phyloP scores from a whole-genome alignment of 1,140 invertebrate species.

The Campoletis sonorensis region DNA sequence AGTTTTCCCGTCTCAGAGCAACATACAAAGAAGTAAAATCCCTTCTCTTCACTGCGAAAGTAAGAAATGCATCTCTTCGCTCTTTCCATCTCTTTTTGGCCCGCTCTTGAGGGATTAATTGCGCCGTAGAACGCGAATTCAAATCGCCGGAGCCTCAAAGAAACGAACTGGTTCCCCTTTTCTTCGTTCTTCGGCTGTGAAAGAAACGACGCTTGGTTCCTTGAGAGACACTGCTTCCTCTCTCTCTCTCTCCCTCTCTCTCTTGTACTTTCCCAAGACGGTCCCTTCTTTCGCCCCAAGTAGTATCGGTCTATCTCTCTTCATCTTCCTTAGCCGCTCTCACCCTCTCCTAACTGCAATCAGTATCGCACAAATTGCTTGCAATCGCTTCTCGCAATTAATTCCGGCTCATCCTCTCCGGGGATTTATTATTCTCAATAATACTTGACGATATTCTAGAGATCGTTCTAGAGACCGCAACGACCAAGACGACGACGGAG shows the following conservation, averaged over 20 bases:
- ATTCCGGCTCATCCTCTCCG: constrained; percentile 48
- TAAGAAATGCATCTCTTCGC: constrained; percentile 61
- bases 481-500: constrained; percentile 6
- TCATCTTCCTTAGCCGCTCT: not conserved
- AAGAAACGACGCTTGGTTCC: constrained; percentile 7
- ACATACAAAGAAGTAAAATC: constrained; percentile 56
- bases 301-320: not conserved
- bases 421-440: constrained; percentile 53
- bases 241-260: constrained; percentile 9
- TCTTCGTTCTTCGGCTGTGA: constrained; percentile 35
- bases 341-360: constrained; percentile 30
- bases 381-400: constrained; percentile 50
- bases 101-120: constrained; percentile 45
- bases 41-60: constrained; percentile 49
- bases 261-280: constrained; percentile 32
- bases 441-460: constrained; percentile 42
- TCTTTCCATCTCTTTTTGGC: constrained; percentile 20
- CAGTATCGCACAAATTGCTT: constrained; percentile 48
- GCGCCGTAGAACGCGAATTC: constrained; percentile 47
- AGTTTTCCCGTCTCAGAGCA: constrained; percentile 31
- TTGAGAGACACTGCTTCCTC: constrained; percentile 16
- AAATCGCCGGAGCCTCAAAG: constrained; percentile 45
- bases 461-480: constrained; percentile 32
- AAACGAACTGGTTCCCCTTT: constrained; percentile 43
- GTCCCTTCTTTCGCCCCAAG: constrained; percentile 13